Base-by-base conservation (phyloP, 1,140 invertebrate species). In the Calosoma granatense region DNA sequence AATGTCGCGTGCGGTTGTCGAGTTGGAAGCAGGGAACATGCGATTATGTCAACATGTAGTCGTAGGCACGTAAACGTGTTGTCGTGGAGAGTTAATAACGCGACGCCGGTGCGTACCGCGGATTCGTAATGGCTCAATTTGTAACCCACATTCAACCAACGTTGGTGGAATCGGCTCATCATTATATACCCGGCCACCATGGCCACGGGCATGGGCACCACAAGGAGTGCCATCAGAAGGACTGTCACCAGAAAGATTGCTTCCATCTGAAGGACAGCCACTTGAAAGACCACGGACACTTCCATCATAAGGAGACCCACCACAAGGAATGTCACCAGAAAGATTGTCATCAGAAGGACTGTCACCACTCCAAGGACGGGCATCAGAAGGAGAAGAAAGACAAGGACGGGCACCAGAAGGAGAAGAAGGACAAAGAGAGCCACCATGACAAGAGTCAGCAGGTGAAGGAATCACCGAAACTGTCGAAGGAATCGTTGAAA, bases 121-220 rank as follows among this genome's bases (percentile, higher is more conserved):
- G n/a, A n/a, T n/a, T n/a, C n/a, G n/a, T n/a, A n/a, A 76, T 78
- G 77, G 77, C 77, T 41, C 77, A 78, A 66, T 78, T 78, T 61
- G 76, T 78, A 54, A 78, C 77, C 43, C 77, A 78, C 64, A 78
- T 78, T 61, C 77, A 78, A 65, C 76, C 77, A 22, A 78, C 77
- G 22, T 62, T 78, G 67, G 61, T 78, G 65, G 77, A 78, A 64
- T 72, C 75, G 15, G 74, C 76, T 22, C 75, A 76, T 61, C 76
- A 76, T 64, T 75, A 78, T 67, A 59, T 73, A 51, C 76, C 76
- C 15, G 70, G 71, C 57, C 71, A 72, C 59, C 70, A 70, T 62
- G 61, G 63, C 30, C 70, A 72, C 61, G 69, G 70, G 2, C 72
- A 72, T 61, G 62, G 60, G 17, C 71, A 74, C 30, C 60, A 62